phyloP scores from a whole-genome alignment of 2,888 invertebrate genomes.

The Thereva unica region DNA sequence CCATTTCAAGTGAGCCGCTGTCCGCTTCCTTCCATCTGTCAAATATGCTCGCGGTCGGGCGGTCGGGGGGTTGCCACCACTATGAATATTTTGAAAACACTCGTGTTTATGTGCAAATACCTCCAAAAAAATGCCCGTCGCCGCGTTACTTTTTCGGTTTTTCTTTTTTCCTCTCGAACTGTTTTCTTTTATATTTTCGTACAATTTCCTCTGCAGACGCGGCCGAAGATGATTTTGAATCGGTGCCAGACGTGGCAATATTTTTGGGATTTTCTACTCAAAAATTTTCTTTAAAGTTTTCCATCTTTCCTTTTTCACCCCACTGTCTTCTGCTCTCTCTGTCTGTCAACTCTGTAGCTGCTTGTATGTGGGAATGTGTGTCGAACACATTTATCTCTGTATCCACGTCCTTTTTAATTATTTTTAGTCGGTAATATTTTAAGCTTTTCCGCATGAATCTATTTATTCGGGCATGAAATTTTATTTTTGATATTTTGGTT shows the following conservation, averaged over 20 bases:
- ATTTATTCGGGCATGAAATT: conserved; percentile 20
- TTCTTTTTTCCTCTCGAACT: not conserved
- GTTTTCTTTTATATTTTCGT: not conserved
- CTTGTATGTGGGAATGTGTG: too few relatives aligned
- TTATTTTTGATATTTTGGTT: not conserved
- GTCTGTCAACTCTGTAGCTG: too few relatives aligned
- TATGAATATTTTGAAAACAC: conserved; percentile 31
- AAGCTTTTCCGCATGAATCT: conserved; percentile 23
- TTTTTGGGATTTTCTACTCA: conserved; percentile 32
- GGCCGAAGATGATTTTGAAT: conserved; percentile 21
- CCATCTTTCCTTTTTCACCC: not conserved
- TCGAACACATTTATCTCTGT: not conserved
- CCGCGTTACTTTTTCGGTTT: not conserved
- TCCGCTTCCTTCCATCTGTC: conserved; percentile 15
- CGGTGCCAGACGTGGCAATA: conserved; percentile 21
- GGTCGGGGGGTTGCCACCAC: not conserved
- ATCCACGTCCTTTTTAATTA: conserved; percentile 23
- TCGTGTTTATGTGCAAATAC: conserved; percentile 23
- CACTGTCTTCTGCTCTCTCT: too few relatives aligned
- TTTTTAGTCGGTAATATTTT: conserved; percentile 25
- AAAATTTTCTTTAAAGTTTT: conserved; percentile 27
- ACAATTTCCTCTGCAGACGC: conserved; percentile 6
- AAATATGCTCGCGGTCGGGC: not conserved
- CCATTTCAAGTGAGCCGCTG: conserved; percentile 4
- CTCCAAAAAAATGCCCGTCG: not conserved